Percentiles rank a stretch among this genome's conserved stretches.
phyloP scores from a whole-genome alignment of 2,113 vertebrate species.

The Parus major region DNA sequence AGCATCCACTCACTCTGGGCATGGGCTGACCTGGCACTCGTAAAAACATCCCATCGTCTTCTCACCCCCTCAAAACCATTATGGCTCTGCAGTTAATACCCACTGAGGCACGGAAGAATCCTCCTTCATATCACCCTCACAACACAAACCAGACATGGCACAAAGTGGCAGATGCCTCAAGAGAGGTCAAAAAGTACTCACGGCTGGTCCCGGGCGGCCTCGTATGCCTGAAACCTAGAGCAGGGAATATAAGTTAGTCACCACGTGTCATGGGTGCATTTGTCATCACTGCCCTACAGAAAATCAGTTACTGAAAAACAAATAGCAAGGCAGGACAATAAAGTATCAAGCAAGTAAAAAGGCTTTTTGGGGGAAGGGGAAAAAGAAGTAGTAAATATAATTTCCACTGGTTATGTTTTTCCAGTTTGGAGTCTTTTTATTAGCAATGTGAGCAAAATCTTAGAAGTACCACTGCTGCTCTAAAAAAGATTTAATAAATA shows the following conservation, averaged over 20 bases:
- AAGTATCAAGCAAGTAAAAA: background rate
- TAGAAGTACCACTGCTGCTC: background rate
- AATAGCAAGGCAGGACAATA: background rate
- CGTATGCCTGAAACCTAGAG: constrained; percentile 88
- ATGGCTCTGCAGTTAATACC: background rate
- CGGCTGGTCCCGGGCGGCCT: constrained; percentile 88
- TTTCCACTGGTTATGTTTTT: background rate
- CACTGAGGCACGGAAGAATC: rapidly evolving
- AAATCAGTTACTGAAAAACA: background rate
- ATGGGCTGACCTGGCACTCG: background rate
- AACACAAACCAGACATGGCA: background rate
- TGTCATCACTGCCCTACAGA: background rate
- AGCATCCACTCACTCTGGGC: background rate
- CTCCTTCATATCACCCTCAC: background rate
- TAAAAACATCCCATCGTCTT: background rate
- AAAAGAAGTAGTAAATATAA: background rate
- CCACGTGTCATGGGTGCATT: background rate
- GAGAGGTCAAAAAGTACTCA: constrained; percentile 72
- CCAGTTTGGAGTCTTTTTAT: background rate
- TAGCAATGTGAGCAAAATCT: background rate
- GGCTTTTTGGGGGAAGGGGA: rapidly evolving
- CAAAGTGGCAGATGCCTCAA: background rate
- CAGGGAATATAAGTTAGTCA: background rate
- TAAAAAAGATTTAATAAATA: background rate
- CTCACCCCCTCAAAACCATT: background rate